Base-by-base conservation (phyloP, 1,140 invertebrate genomes). In the Anthonomus grandis region DNA sequence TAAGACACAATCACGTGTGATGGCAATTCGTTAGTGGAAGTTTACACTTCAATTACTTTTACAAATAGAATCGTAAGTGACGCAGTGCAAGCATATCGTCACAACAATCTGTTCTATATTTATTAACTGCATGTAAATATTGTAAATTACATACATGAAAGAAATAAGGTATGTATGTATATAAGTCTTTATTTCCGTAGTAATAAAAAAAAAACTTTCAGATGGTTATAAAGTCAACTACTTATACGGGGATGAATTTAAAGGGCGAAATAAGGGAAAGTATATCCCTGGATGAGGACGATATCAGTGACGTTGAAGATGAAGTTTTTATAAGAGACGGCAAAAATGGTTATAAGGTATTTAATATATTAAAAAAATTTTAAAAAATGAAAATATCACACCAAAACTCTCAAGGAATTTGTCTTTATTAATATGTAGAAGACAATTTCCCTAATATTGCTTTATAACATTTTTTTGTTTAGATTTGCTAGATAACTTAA, bases 311-410 rank as follows among this genome's bases (percentile, higher is more conserved):
- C 70, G 80, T 87, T 3, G 87, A 89, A 64, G 86, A 89, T 70
- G 84, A 86, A 68, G 86, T 89, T 12, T 89, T 89, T 64, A 86
- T 88, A 57, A 76, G 85, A 58, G 84, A 87, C 76, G 84, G 85
- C 8, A 80, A 81, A 72, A 82, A 78, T 65, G 78, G 80, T 25
- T 79, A 73, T 53, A 76, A 78, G 60, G 67, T 72, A 65, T 50
- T 19, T 8, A 45, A 45, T 12, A 45, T 12, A 1, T 45, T 21
- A 10, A 18, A 45, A 8, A 34, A 12, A 34, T 34, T 15, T 15
- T 41, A 41, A 41, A 41, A 41, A 5, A 9, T 2, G 5, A 12
- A 15, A 5, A 41, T 41, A 13, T 17, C n/a, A n/a, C n/a, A n/a
- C n/a, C n/a, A n/a, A n/a, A n/a, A n/a, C n/a, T n/a, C n/a, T n/a